phyloP scores from a whole-genome alignment of 2,797 vertebrate genomes.

The Xiphorhynchus erythropygius region DNA sequence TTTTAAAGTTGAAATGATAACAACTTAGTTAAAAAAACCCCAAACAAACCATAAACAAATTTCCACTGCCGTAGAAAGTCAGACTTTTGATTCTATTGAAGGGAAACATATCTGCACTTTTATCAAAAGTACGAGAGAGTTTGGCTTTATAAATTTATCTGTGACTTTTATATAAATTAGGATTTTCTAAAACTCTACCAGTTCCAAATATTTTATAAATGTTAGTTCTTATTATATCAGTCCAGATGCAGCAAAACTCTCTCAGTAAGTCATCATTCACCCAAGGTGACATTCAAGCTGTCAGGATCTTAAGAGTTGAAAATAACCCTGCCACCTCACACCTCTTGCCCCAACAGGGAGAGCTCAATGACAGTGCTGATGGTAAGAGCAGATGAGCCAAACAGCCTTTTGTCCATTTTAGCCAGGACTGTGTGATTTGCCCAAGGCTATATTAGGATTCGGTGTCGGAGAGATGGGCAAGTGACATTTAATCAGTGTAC shows the following conservation, averaged over 20 bases:
- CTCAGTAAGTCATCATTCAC: background rate
- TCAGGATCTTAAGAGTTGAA: background rate
- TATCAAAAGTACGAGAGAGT: background rate
- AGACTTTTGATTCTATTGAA: background rate
- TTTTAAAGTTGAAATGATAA: background rate
- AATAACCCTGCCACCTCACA: background rate
- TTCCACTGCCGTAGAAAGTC: background rate
- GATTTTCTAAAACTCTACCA: background rate
- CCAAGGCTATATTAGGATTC: background rate
- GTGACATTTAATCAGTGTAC: background rate
- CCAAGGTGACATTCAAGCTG: conserved; percentile 60
- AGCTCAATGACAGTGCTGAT: background rate
- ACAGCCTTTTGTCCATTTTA: background rate
- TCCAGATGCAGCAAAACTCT: background rate
- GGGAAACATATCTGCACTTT: background rate
- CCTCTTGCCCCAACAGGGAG: background rate
- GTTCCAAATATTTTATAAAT: background rate
- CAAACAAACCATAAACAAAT: background rate
- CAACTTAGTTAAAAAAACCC: background rate
- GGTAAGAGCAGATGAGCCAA: background rate
- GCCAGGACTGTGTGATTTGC: background rate
- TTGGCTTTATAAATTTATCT: background rate
- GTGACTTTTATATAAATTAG: background rate
- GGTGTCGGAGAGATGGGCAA: background rate
- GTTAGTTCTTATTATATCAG: background rate